Conservation (phyloP, 2,797 vertebrate genomes). For the Limosa lapponica region DNA sequence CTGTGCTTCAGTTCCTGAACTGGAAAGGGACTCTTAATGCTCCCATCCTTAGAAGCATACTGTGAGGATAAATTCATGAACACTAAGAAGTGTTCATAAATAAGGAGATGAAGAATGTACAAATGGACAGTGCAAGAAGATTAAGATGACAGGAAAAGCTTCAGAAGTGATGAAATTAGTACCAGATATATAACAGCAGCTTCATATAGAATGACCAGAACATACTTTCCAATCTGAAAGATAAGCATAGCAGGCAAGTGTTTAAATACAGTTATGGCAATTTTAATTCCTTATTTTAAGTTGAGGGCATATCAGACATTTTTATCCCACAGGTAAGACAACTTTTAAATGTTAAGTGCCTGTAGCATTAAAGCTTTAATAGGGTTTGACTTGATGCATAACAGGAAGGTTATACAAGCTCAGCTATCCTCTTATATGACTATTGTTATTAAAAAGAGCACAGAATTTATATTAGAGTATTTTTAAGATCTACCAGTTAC, state of each 20-base stretch:
- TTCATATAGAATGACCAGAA: neutral
- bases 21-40: neutral
- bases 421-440: neutral
- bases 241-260: neutral
- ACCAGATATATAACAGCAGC: neutral
- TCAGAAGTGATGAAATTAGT: neutral
- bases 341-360: constrained; percentile 13
- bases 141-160: neutral
- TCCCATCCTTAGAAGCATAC: neutral
- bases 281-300: constrained; percentile 1
- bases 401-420: neutral
- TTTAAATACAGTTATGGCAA: neutral
- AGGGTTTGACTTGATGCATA: constrained; percentile 18
- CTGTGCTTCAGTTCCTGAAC: neutral
- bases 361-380: constrained; percentile 22
- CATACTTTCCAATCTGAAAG: neutral
- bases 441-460: constrained; percentile 51
- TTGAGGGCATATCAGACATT: neutral
- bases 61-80: neutral
- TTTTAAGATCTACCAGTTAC: constrained; percentile 51
- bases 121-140: neutral
- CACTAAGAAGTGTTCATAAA: neutral
- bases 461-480: constrained; percentile 15
- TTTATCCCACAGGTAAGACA: constrained; percentile 10
- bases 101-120: neutral